phyloP scores from a whole-genome alignment of 2,797 vertebrate species.

The Crocidura indochinensis region DNA sequence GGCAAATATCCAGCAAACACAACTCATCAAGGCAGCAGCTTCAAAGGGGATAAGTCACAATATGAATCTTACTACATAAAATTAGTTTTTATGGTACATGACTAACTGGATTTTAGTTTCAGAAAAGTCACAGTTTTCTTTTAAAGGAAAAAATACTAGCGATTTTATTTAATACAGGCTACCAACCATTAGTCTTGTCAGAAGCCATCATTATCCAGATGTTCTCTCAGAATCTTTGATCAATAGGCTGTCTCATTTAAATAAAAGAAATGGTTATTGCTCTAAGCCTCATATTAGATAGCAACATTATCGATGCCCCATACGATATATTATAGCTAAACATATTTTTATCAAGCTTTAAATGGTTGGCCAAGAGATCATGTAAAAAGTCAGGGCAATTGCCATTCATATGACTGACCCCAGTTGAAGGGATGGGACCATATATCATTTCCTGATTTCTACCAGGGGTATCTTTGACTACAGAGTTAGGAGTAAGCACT shows the following conservation, averaged over 20 bases:
- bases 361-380: no score
- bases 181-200: constrained; percentile 39
- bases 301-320: constrained; percentile 10
- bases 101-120: constrained; percentile 34
- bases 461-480: no score
- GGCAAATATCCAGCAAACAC: constrained; percentile 52
- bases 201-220: constrained; percentile 35
- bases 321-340: constrained; percentile 16
- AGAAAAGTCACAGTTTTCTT: constrained; percentile 60
- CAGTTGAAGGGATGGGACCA: no score
- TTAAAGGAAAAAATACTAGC: constrained; percentile 61
- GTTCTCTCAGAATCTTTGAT: constrained; percentile 21
- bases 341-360: not conserved
- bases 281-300: not conserved
- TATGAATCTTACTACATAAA: not conserved
- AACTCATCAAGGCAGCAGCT: constrained; percentile 17
- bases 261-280: not conserved
- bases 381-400: no score
- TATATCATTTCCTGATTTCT: no score
- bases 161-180: not conserved
- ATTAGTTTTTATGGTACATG: constrained; percentile 28
- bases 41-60: constrained; percentile 28
- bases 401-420: no score
- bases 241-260: not conserved
- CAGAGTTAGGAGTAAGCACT: no score